Percentiles rank a stretch among this genome's conserved stretches.
These are phyloP conservation scores for Ctenodactylus gundi DNA, from an alignment of 2,113 vertebrate genomes.

Conservation along the genomic window DNA sequence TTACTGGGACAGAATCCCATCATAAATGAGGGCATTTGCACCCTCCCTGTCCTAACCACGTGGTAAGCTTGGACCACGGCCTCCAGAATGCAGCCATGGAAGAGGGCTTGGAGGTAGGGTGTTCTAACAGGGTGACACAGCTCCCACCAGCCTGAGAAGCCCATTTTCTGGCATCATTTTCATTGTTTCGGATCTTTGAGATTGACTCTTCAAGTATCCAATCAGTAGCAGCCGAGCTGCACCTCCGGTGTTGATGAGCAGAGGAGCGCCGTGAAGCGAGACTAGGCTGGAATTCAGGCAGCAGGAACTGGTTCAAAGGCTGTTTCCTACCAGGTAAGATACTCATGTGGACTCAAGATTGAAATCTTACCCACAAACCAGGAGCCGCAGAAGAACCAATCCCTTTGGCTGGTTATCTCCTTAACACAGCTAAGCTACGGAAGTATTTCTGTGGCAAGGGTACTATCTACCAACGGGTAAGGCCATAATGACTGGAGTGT, in stretches of 20 bases:
- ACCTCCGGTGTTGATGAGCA: not conserved
- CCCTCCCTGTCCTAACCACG: not conserved
- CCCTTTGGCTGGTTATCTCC: not conserved
- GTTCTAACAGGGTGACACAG: accelerated
- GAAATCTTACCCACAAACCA: not conserved
- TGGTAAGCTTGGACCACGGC: accelerated
- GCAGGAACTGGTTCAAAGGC: not conserved
- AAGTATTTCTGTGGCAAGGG: not conserved
- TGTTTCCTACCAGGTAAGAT: not conserved
- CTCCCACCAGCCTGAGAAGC: accelerated
- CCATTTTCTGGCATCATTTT: not conserved
- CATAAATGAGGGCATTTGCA: not conserved
- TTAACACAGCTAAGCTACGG: not conserved
- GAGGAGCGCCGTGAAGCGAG: not conserved
- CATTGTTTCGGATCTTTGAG: not conserved
- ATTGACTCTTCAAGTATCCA: not conserved
- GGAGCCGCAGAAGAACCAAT: not conserved
- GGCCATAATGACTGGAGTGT: too few species aligned
- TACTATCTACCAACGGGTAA: too few species aligned
- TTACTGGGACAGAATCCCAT: not conserved
- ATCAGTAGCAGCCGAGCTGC: not conserved
- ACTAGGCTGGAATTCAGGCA: not conserved
- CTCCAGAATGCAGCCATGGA: accelerated
- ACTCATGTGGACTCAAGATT: not conserved
- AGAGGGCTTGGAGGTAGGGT: accelerated